phyloP scores from a whole-genome alignment of 2,888 invertebrate genomes.

The Tetrapedia diversipes region DNA sequence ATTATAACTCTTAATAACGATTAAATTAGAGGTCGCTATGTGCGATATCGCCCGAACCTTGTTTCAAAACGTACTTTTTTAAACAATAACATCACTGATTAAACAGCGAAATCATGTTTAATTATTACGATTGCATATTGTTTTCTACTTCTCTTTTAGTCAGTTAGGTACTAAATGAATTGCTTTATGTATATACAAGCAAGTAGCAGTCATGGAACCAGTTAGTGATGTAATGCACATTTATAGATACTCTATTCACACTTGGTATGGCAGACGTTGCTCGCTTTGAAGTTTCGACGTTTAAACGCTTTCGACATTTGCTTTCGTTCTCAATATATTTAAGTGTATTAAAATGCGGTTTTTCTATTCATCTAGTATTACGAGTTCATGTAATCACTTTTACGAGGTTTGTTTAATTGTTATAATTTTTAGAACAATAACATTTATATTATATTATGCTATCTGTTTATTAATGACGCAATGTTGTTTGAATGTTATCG shows the following conservation, averaged over 20 bases:
- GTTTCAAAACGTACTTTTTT: too few relatives aligned
- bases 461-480: neutral
- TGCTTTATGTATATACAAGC: slow-evolving; percentile 40
- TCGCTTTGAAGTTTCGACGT: slow-evolving; percentile 66
- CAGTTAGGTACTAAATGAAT: slow-evolving; percentile 24
- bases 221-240: slow-evolving; percentile 81
- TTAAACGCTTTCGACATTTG: slow-evolving; percentile 3
- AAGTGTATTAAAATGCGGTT: slow-evolving; percentile 70
- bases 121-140: slow-evolving; percentile 9
- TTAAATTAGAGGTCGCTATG: too few relatives aligned
- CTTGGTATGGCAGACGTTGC: slow-evolving; percentile 76
- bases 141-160: slow-evolving; percentile 16
- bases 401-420: slow-evolving; percentile 66
- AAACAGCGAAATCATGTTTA: neutral
- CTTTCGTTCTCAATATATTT: slow-evolving; percentile 5
- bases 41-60: too few relatives aligned
- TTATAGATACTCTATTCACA: slow-evolving; percentile 75
- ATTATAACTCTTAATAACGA: too few relatives aligned
- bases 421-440: neutral
- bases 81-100: too few relatives aligned
- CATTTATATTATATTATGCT: neutral
- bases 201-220: slow-evolving; percentile 70
- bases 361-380: slow-evolving; percentile 65
- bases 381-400: slow-evolving; percentile 65
- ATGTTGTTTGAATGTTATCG: neutral